These are phyloP conservation scores for Falcaria lacertinaria DNA, from an alignment of 2,888 invertebrate genomes.

Conservation along the genomic window DNA sequence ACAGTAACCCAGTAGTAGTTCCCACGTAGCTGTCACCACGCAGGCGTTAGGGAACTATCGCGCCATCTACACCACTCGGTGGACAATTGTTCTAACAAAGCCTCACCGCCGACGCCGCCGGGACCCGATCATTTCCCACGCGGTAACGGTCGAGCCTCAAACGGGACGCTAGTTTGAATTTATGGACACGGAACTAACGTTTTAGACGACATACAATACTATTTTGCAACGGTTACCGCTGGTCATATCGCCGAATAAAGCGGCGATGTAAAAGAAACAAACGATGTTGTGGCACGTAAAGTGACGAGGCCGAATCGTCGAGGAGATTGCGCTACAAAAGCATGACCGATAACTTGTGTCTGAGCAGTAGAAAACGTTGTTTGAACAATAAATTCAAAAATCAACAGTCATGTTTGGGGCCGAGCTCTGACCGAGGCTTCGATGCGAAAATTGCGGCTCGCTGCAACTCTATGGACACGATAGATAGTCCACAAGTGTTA, in stretches of 20 bases:
- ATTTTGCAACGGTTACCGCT: slow-evolving; percentile 34
- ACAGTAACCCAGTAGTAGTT: slow-evolving; percentile 25
- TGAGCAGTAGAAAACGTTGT: slow-evolving; percentile 71
- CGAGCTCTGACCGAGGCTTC: slow-evolving; percentile 36
- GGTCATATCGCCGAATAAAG: slow-evolving; percentile 37
- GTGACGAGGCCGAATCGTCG: slow-evolving; percentile 45
- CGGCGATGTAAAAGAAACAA: slow-evolving; percentile 54
- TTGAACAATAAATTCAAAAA: slow-evolving; percentile 60
- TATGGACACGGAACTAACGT: slow-evolving; percentile 60
- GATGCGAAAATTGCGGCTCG: slow-evolving; percentile 33
- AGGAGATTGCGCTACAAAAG: slow-evolving; percentile 72
- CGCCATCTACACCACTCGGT: slow-evolving; percentile 72
- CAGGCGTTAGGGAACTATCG: slow-evolving; percentile 60
- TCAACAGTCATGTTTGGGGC: slow-evolving; percentile 52
- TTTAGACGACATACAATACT: slow-evolving; percentile 51
- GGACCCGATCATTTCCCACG: slow-evolving; percentile 77
- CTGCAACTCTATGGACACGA: slow-evolving; percentile 14
- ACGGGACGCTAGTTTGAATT: slow-evolving; percentile 68
- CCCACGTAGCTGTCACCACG: slow-evolving; percentile 75
- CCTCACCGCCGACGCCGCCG: slow-evolving; percentile 55
- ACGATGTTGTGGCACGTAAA: slow-evolving; percentile 32
- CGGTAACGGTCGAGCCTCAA: slow-evolving; percentile 72
- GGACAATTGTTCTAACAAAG: slow-evolving; percentile 79
- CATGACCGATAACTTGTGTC: slow-evolving; percentile 73
- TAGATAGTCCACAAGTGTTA: neutral